Conservation (phyloP, 1,140 invertebrate species). For the Holcopasites calliopsidis region DNA sequence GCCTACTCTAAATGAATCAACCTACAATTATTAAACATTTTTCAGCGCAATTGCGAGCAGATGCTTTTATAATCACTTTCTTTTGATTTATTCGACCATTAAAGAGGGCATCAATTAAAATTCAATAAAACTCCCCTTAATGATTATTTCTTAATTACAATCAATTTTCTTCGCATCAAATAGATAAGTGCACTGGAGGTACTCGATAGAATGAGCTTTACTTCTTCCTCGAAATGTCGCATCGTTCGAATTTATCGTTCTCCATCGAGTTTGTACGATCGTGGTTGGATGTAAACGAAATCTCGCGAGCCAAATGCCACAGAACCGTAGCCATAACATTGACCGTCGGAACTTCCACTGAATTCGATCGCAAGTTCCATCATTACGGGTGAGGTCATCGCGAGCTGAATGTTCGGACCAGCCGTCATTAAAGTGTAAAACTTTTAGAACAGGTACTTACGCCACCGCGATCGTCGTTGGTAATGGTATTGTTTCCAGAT, state of each 20-base stretch:
- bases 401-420: not conserved
- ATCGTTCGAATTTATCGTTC: slow-evolving; percentile 1
- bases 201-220: no score
- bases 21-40: no score
- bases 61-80: no score
- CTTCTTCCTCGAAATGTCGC: no score
- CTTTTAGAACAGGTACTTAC: not conserved
- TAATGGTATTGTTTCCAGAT: slow-evolving; percentile 5
- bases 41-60: no score
- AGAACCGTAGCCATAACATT: slow-evolving; percentile 6
- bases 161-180: no score
- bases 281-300: not conserved
- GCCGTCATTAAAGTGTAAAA: slow-evolving; percentile 1
- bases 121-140: no score
- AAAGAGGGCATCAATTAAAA: no score
- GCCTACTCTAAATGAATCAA: not conserved
- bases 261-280: not conserved
- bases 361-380: slow-evolving; percentile 28
- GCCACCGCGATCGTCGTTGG: no score
- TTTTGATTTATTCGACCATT: no score
- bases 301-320: not conserved
- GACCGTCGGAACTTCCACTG: slow-evolving; percentile 12
- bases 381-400: slow-evolving; percentile 7
- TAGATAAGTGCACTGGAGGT: no score
- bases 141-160: no score